Base-by-base conservation (phyloP, 1,140 invertebrate genomes). In the Tigriopus japonicus region DNA sequence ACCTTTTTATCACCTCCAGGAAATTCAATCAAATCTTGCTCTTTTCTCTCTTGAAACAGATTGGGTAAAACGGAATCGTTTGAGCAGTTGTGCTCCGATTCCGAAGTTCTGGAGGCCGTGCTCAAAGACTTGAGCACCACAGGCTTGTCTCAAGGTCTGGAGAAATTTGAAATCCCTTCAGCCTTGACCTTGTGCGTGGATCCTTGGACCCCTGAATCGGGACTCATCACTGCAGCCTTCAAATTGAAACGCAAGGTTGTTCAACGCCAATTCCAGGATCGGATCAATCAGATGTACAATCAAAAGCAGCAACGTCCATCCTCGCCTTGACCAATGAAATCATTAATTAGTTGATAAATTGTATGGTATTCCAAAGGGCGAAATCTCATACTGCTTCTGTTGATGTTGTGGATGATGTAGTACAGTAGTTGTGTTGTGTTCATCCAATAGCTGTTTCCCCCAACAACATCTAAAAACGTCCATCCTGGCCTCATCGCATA, bases 161-260 rank as follows among this genome's bases (percentile, higher is more conserved):
- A 90, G 69, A 87, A 83, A 66, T 91, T 86, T 71, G 93, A 98
- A 74, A 83, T 96, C 56, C 94, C 94, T 0, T 80, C 82, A n/a
- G 88, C 85, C 2, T 79, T 96, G 6, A 88, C 85, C 70, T 73
- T 98, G 17, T 85, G 84, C 66, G 74, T 82, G 21, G 92, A 96
- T 66, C 81, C 87, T 49, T 98, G 93, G 94, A 88, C 89, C 0
- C 91, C 93, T 0, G 91, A 94, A 69, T 87, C 86, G 78, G 92
- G 90, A 43, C 78, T 98, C n/a, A 89, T 80, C 28, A 54, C 52
- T 3, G 52, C 52, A 3, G 52, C 52, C 3, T 54, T 54, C 28
- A 54, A 54, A 14, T 24, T 54, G 19, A 54, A 54, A 24, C 19
- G 52, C 14, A 54, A 54, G 23, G 19, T 21, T 3, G 24, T 54